Base-by-base conservation (phyloP, 2,113 vertebrate species). In the Pipra filicauda region DNA sequence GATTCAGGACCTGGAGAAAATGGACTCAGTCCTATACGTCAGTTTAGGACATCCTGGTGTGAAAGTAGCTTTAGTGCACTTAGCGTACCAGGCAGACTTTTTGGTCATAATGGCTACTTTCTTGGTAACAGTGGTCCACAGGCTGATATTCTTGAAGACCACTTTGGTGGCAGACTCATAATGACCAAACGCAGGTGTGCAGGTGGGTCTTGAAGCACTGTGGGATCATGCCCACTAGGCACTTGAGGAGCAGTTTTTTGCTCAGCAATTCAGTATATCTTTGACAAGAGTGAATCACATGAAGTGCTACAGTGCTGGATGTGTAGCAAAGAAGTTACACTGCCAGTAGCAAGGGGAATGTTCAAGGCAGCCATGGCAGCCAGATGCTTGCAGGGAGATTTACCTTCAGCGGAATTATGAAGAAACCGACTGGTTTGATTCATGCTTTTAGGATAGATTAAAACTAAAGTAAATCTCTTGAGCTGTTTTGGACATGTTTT, bases 91-190 rank as follows among this genome's bases (percentile, higher is more conserved):
- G 46, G 46, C 8, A 44, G 18, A 23, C 23, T 15, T 71, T 22
- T 64, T 54, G 27, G n/a, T 67, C 48, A 62, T 20, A 48, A 55
- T 15, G 4, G 5, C 30, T 10, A 20, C 19, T 41, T 49, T 64
- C 8, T 49, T 35, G 1, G 0, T 33, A 59, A 8, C 1, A 5
- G 27, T 43, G 44, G 13, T 61, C 7, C 24, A 37, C 22, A 20
- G 74, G 14, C 11, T 82, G 15, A 2, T 48, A n/a, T 39, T 30
- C 21, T 64, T 57, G 49, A 69, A 64, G 43, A 65, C 5, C 8
- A 5, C 8, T 12, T 75, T 21, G 9, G 30, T 39, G 24, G 13
- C 10, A 70, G 20, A 8, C 6, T 21, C 14, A 48, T 22, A 16
- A 20, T 1, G 3, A 41, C 13, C 24, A 52, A 22, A 27, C 6